Percentiles rank a stretch among this genome's conserved stretches.
Conservation (phyloP, 2,797 vertebrate genomes). For the Dermochelys coriacea region DNA sequence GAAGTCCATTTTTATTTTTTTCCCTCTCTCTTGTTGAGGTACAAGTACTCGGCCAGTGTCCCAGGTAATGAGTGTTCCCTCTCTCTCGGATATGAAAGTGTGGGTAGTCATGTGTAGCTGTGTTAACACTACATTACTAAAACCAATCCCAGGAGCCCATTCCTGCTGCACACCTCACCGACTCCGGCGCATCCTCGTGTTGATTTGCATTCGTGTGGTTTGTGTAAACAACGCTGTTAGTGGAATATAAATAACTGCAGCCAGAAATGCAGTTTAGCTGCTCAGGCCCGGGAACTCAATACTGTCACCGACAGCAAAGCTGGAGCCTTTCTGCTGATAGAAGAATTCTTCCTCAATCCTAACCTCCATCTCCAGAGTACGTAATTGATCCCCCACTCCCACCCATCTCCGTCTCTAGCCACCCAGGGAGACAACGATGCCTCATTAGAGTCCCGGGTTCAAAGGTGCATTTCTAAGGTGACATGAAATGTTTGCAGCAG, state of each 20-base stretch:
- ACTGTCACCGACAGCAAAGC: constrained; percentile 30
- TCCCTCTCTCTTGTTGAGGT: constrained; percentile 53
- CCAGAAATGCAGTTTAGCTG: constrained; percentile 59
- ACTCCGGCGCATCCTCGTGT: constrained; percentile 68
- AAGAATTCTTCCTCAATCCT: neutral
- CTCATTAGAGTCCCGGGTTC: neutral
- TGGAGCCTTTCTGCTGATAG: neutral
- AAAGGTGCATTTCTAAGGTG: neutral
- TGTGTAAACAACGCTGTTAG: constrained; percentile 81
- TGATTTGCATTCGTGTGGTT: constrained; percentile 82
- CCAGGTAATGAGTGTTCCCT: constrained; percentile 71
- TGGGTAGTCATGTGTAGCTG: constrained; percentile 81
- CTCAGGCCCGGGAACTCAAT: constrained; percentile 55
- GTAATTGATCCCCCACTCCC: neutral
- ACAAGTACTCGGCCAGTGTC: constrained; percentile 73
- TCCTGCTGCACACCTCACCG: constrained; percentile 75
- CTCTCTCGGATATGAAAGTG: constrained; percentile 65
- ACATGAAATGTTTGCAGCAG: neutral
- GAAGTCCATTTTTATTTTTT: constrained; percentile 68
- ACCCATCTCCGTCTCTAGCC: neutral
- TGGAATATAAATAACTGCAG: constrained; percentile 80
- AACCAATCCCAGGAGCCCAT: constrained; percentile 80
- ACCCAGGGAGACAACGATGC: neutral
- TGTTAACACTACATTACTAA: constrained; percentile 83
- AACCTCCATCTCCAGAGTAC: neutral